These are phyloP conservation scores for Sinella curviseta DNA, from an alignment of 1,140 invertebrate genomes.

Conservation along the genomic window DNA sequence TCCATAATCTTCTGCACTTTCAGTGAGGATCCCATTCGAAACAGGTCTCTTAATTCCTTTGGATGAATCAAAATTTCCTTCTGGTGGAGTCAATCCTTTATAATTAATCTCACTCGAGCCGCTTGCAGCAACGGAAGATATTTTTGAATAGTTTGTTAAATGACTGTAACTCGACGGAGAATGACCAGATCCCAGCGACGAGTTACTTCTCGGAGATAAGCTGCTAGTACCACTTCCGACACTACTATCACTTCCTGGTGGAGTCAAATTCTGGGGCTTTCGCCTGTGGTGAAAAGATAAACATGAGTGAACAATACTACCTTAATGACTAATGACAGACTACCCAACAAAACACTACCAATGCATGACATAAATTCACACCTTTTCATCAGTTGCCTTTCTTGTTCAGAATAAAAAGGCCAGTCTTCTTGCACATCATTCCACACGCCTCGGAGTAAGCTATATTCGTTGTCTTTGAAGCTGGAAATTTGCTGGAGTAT, in stretches of 20 bases:
- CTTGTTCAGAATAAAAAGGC: slow-evolving; percentile 87
- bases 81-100: slow-evolving; percentile 50
- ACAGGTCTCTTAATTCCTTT: neutral
- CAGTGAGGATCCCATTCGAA: slow-evolving; percentile 60
- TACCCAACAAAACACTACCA: neutral
- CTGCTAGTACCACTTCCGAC: slow-evolving; percentile 51
- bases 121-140: slow-evolving; percentile 61
- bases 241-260: slow-evolving; percentile 70
- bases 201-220: slow-evolving; percentile 42
- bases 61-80: slow-evolving; percentile 14
- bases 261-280: slow-evolving; percentile 84
- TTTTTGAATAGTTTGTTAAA: slow-evolving; percentile 63
- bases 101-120: slow-evolving; percentile 50
- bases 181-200: slow-evolving; percentile 34
- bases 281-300: slow-evolving; percentile 60
- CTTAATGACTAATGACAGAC: neutral
- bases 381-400: slow-evolving; percentile 81
- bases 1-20: slow-evolving; percentile 17
- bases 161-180: slow-evolving; percentile 54
- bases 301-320: neutral
- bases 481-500: slow-evolving; percentile 76
- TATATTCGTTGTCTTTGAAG: slow-evolving; percentile 83
- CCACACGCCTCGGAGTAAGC: slow-evolving; percentile 80
- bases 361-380: slow-evolving; percentile 55
- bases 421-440: slow-evolving; percentile 91